Evolutionary conservation across 2,797 vertebrate genomes (phyloP).

Genomic region (Oophaga sylvatica): DNA sequence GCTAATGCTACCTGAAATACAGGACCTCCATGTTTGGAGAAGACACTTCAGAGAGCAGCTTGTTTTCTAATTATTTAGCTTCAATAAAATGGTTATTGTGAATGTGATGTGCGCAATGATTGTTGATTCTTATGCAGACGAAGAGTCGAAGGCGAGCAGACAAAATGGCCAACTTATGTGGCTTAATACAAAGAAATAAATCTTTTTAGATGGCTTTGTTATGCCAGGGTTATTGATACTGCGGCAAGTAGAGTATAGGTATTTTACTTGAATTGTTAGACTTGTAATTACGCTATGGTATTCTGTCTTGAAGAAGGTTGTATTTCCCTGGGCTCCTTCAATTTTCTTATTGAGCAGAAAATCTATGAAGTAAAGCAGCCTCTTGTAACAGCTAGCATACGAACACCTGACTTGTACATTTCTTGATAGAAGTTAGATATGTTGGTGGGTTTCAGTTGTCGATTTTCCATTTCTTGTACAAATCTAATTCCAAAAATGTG

Average conservation of each 20-base stretch:
- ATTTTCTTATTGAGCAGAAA: slow-evolving; percentile 5
- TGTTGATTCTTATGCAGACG: not conserved
- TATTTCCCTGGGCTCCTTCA: not conserved
- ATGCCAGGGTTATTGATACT: not conserved
- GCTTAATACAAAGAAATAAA: not conserved
- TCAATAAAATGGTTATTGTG: not conserved
- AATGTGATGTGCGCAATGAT: not conserved
- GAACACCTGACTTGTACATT: not conserved
- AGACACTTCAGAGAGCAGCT: not conserved
- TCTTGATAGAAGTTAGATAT: not conserved
- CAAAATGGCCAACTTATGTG: not conserved
- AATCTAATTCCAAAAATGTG: too few relatives aligned
- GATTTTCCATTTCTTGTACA: not conserved
- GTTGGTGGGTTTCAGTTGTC: not conserved
- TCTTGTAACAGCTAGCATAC: not conserved
- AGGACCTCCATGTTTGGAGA: not conserved
- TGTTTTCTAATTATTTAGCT: not conserved
- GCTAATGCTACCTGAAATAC: not conserved
- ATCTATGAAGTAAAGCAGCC: not conserved
- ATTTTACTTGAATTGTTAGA: slow-evolving; percentile 13
- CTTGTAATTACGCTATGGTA: slow-evolving; percentile 7
- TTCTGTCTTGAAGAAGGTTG: not conserved
- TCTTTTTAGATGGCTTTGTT: not conserved
- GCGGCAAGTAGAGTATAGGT: not conserved
- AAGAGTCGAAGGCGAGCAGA: not conserved